Evolutionary conservation across 2,888 invertebrate species (phyloP), one percentile per base, ranked within the genome.

Genomic region (Scaptomyza reducta): DNA sequence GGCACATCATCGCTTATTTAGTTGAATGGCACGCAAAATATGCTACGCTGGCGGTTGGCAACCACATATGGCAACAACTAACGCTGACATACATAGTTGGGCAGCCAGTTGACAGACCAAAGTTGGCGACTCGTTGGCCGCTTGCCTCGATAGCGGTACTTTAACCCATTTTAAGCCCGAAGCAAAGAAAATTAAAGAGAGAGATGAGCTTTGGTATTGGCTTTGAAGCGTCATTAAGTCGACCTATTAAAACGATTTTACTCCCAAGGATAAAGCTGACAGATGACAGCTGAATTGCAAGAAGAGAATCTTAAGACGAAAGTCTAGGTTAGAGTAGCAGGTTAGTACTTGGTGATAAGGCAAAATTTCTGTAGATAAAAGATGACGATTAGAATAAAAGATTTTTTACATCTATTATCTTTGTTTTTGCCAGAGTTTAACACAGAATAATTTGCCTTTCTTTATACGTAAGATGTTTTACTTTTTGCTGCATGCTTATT

Each of bases 71-170:
- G 76, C 56, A 46, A 61, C 49, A 46, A 61, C 49, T 56, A 66
- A 16, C 49, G 61, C 25, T 70, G 70, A 76, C 74, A 75, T 47
- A 76, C 69, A 75, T 50, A 76, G 53, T 75, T 76, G 74, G 57
- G n/a, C 55, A 55, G 72, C 68, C 45, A 60, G 68, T 72, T 63
- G 64, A 59, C 64, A 59, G 47, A 50, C 77, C 77, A 76, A 73
- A 77, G 49, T 60, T 79, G 73, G 79, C 42, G 29, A 47, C 41
- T 51, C 45, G 50, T 44, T 61, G 47, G 29, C 38, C 14, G 47
- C 51, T 65, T 16, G n/a, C 25, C 41, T 29, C 42, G n/a, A 38
- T 76, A 68, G 65, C 77, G 77, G 77, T 79, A 61, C 64, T 75
- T 57, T 70, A 79, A 79, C 79, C 65, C 67, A 79, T 60, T 79